Base-by-base conservation (phyloP, 2,888 invertebrate species). In the Heteromurus nitidus region DNA sequence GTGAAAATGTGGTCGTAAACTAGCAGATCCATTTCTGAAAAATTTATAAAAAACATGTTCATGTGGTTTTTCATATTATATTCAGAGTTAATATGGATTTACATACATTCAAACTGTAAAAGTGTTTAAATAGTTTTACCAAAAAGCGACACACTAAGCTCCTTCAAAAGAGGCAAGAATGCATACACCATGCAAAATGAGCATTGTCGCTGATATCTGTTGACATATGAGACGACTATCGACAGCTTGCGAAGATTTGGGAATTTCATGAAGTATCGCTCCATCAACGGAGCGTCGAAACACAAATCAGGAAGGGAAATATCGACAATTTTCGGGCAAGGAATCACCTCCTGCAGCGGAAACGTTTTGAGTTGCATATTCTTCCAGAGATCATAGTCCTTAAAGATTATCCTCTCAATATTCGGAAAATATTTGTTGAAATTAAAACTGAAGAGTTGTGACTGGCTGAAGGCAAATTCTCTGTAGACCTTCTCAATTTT, bases 301-400 rank as follows among this genome's bases (percentile, higher is more conserved):
- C 80, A 80, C 3, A 80, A 58, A 42, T 80, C 80, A n/a, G 80
- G 80, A 22, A 80, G 30, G 9, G 58, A 26, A 16, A 80, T 62
- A 7, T 67, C 47, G 0, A 7, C 11, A 26, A 80, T 42, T 26
- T 62, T 28, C 31, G 16, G 3, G 42, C 74, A 69, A 9, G 68
- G 60, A 26, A 50, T 55, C 1, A 80, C 55, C 16, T 69, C 42
- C 20, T 68, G 26, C 9, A 60, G 18, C 0, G 80, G 80, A 50
- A 80, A 80, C 3, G 64, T 74, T n/a, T 80, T 74, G 11, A 80
- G 42, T 13, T 68, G 42, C 68, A 74, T 74, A 30, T 80, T 80
- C 24, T 74, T 80, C 80, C 80, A 80, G n/a, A 74, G 36, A 31
- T 80, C 80, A 24, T 80, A 80, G 60, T 80, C 80, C 42, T 74